phyloP scores from a whole-genome alignment of 2,888 invertebrate species.

The Cyaniris semiargus region DNA sequence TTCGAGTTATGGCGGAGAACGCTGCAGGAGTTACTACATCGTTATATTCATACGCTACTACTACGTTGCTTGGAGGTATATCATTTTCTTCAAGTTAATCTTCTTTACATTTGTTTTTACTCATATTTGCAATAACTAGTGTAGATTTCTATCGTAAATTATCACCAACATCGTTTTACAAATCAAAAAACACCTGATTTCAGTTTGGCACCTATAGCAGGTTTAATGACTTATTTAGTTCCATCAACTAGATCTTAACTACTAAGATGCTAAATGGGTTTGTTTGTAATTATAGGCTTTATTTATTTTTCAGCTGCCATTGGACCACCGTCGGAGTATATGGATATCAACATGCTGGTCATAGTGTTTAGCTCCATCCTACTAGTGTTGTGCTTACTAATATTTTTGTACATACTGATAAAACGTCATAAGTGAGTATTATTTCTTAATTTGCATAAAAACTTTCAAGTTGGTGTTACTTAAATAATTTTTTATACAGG shows the following conservation, averaged over 20 bases:
- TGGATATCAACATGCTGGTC: slow-evolving; percentile 72
- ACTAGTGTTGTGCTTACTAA: slow-evolving; percentile 66
- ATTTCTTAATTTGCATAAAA: not conserved
- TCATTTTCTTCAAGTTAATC: not conserved
- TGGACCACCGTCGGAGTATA: slow-evolving; percentile 68
- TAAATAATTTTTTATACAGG: no score
- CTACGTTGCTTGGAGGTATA: slow-evolving; percentile 80
- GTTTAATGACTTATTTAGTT: not conserved
- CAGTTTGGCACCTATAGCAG: not conserved
- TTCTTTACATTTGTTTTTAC: not conserved
- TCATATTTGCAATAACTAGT: not conserved
- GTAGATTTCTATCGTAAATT: not conserved
- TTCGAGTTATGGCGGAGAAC: slow-evolving; percentile 81
- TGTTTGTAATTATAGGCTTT: not conserved
- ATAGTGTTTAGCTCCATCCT: slow-evolving; percentile 74
- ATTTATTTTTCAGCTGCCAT: slow-evolving; percentile 64
- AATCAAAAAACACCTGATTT: not conserved
- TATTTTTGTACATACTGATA: slow-evolving; percentile 70
- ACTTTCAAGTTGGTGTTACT: no score
- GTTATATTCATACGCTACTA: slow-evolving; percentile 81
- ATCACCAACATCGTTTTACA: not conserved
- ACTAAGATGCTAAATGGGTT: not conserved
- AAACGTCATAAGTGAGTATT: slow-evolving; percentile 69
- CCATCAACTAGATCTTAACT: not conserved
- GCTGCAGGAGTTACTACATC: slow-evolving; percentile 82